These are phyloP conservation scores for Mola mola DNA, from an alignment of 2,113 vertebrate species.

Conservation along the genomic window DNA sequence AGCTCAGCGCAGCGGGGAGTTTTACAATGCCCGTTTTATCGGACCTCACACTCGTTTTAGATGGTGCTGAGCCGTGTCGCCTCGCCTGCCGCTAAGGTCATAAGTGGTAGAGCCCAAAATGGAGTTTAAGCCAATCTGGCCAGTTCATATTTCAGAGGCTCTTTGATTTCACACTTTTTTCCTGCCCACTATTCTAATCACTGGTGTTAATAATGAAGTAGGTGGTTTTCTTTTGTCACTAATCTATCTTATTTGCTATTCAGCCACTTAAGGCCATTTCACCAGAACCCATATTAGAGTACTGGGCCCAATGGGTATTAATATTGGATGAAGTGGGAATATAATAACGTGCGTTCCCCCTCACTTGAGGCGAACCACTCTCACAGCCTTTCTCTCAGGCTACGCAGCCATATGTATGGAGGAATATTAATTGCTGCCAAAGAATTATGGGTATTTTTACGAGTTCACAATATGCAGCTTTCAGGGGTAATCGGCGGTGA, in stretches of 20 bases:
- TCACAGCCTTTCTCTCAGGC: slow-evolving; percentile 44
- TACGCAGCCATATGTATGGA: slow-evolving; percentile 56
- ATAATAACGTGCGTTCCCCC: slow-evolving; percentile 66
- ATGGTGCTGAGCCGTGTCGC: slow-evolving; percentile 14
- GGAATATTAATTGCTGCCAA: slow-evolving; percentile 78
- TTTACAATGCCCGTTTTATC: slow-evolving; percentile 44
- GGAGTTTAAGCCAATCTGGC: slow-evolving; percentile 36
- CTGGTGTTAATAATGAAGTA: slow-evolving; percentile 71
- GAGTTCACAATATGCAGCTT: slow-evolving; percentile 66
- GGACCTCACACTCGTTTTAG: slow-evolving; percentile 41
- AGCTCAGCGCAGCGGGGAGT: not conserved
- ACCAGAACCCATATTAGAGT: slow-evolving; percentile 72
- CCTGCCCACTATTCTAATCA: slow-evolving; percentile 67
- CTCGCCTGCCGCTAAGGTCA: slow-evolving; percentile 39
- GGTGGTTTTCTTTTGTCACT: slow-evolving; percentile 73
- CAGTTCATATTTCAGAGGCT: slow-evolving; percentile 67
- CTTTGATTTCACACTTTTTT: slow-evolving; percentile 54
- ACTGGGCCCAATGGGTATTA: slow-evolving; percentile 75
- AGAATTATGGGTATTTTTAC: slow-evolving; percentile 64
- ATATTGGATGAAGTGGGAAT: slow-evolving; percentile 81
- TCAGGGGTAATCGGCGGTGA: slow-evolving; percentile 15
- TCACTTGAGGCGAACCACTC: slow-evolving; percentile 59
- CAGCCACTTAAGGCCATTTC: slow-evolving; percentile 75
- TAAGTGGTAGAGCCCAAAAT: slow-evolving; percentile 20
- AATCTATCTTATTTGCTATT: slow-evolving; percentile 75